Evolutionary conservation across 2,113 vertebrate genomes (phyloP), one percentile per base, ranked within the genome.

Genomic region (Pangasianodon gigas): DNA sequence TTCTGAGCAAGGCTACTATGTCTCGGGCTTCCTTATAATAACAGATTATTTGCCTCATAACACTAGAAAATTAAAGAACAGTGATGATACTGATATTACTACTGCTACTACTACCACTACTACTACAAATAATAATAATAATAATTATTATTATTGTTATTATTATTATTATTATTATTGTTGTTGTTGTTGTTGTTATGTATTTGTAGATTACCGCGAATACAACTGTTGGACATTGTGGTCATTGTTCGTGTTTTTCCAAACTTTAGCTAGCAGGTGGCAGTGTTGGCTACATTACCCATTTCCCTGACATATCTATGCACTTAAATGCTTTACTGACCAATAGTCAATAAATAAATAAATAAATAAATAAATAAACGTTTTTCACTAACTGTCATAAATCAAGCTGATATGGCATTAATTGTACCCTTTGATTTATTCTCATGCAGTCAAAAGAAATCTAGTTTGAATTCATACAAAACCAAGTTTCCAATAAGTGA

Each of bases 221-320:
- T 52, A 81, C 29, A 14, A 0, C 21, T 48, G 46, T 29, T 51
- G 44, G 21, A 48, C 21, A 79, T 14, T 13, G 4, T 48, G 11
- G 24, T 13, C 5, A 13, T 29, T 51, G 10, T 51, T 48, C 9
- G 2, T 24, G 83, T 14, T 32, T 18, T 85, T 84, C 29, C 56
- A 48, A 48, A 21, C 9, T 29, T 83, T 19, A 29, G 11, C 51
- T 74, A 81, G 87, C 32, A 89, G 82, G 29, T 56, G 88, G 81
- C 88, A 89, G 81, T 75, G 67, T 80, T 75, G 51, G 24, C 65
- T 75, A 46, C 29, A 74, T 84, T 60, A 75, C 65, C 13, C 32
- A 26, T n/a, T 44, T 16, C 1, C 14, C 44, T 14, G 51, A 1
- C 32, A 32, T 71, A 71, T 32, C 5, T 18, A 71, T 6, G n/a